A percentile compares a stretch with the other conserved stretches of the same genome.
Evolutionary conservation across 2,113 vertebrate genomes (phyloP).

Genomic region (Prionailurus bengalensis): DNA sequence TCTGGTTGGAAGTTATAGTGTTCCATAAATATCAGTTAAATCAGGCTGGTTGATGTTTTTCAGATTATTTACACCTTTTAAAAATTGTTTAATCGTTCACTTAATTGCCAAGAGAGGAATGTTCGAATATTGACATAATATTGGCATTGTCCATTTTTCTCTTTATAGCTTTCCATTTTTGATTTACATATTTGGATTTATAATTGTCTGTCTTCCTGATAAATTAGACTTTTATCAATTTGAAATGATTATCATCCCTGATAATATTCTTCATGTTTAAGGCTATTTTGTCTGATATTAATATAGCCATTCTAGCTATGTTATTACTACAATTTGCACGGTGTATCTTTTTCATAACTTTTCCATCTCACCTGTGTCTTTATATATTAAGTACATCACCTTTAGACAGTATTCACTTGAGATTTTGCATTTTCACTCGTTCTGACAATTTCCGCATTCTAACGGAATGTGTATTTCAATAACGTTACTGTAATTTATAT

Average conservation of each 20-base stretch:
- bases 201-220: background rate
- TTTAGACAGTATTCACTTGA: background rate
- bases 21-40: background rate
- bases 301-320: background rate
- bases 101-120: background rate
- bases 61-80: background rate
- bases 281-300: background rate
- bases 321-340: background rate
- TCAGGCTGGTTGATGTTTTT: background rate
- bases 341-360: background rate
- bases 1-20: background rate
- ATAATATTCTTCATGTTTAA: background rate
- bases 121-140: background rate
- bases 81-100: background rate
- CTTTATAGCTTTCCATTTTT: background rate
- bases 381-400: background rate
- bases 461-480: background rate
- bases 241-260: background rate
- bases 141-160: background rate
- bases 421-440: background rate
- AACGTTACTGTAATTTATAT: background rate
- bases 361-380: background rate
- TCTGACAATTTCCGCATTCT: background rate
- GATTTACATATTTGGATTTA: background rate
- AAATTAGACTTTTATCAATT: background rate